These are phyloP conservation scores for Diuraphis noxia DNA, from an alignment of 1,140 invertebrate genomes.

Conservation along the genomic window DNA sequence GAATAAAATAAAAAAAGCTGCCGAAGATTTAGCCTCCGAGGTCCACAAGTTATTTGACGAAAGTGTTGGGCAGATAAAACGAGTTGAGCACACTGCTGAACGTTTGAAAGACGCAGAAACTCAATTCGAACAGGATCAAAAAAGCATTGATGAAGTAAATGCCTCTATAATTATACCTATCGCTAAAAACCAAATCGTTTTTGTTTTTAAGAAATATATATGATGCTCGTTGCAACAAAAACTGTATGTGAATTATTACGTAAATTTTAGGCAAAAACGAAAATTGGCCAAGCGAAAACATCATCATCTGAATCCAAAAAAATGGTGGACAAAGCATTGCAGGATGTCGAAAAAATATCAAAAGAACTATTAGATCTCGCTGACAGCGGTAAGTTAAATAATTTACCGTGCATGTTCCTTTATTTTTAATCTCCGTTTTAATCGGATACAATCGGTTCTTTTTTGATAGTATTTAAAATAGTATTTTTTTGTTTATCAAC, in stretches of 20 bases:
- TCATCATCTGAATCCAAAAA: constrained; percentile 76
- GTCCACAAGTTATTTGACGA: constrained; percentile 76
- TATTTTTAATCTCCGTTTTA: not conserved
- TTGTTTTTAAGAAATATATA: not conserved
- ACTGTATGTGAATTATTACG: not conserved
- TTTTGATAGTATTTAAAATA: too few species aligned
- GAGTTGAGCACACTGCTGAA: constrained; percentile 72
- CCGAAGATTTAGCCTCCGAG: constrained; percentile 74
- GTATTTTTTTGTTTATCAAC: not conserved
- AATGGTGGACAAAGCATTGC: constrained; percentile 78
- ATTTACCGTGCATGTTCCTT: too few species aligned
- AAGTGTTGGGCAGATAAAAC: constrained; percentile 72
- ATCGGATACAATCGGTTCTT: too few species aligned
- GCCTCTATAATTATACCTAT: constrained; percentile 55
- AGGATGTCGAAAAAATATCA: constrained; percentile 78
- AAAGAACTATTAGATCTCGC: constrained; percentile 77
- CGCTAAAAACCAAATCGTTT: not conserved
- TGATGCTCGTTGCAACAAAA: not conserved
- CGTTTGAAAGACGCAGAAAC: constrained; percentile 73
- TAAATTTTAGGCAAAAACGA: constrained; percentile 65
- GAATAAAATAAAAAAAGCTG: constrained; percentile 74
- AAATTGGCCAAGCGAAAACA: constrained; percentile 86
- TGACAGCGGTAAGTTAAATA: constrained; percentile 67
- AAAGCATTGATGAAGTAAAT: constrained; percentile 73
- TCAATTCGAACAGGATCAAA: constrained; percentile 74